Evolutionary conservation across 1,140 invertebrate species (phyloP), one percentile per base, ranked within the genome.

Genomic region (Ceratina australensis): DNA sequence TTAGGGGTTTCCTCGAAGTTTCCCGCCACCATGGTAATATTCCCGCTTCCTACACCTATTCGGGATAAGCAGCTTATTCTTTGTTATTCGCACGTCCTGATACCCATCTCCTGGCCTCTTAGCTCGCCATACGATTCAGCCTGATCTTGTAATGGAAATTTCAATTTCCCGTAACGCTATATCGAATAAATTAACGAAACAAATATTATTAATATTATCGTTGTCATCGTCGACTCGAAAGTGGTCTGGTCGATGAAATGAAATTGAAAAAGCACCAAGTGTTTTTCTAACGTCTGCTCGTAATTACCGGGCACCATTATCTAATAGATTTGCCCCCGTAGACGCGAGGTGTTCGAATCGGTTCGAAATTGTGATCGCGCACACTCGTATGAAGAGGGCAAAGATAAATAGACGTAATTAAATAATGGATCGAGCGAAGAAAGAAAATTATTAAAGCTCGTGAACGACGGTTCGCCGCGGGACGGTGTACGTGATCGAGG

Each of bases 401-500:
- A 72, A 18, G 22, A 63, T 49, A 56, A 64, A 64, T 61, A 54
- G 28, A 60, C 1, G 15, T 50, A 50, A 78, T 49, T 49, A 47
- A 78, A 78, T 78, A 64, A 61, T 42, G 24, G 57, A 59, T 22
- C 0, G 18, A 0, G 15, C 15, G 3, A 10, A 15, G 49, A 52
- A 49, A 56, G 60, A 72, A 72, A 64, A 64, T 78, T 72, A 72
- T 57, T 49, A 49, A 78, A 57, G 67, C 18, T 16, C 22, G 50
- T 28, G 68, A 56, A n/a, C 22, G n/a, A 0, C 3, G 22, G 28
- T 28, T 16, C 49, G 50, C 50, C 50, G 50, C 50, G 50, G 50
- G 10, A 18, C 18, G 47, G 26, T 57, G 68, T 77, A 77, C 74
- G 74, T 77, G 74, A 77, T 71, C 67, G 74, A 50, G 66, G 74